Percentiles rank a stretch among this genome's conserved stretches.
phyloP scores from a whole-genome alignment of 2,113 vertebrate genomes.

The Ramphastos sulfuratus region DNA sequence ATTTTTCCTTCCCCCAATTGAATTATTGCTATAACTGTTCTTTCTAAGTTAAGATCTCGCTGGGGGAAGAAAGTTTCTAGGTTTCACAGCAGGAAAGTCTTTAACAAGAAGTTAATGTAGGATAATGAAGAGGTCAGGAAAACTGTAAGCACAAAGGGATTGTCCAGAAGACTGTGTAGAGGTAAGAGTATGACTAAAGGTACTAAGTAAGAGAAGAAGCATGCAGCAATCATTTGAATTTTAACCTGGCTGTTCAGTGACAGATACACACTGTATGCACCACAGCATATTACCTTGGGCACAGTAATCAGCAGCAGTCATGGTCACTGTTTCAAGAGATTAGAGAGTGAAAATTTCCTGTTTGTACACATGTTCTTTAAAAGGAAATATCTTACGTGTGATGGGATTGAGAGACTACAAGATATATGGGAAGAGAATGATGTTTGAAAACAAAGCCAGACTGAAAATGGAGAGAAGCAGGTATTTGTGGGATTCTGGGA shows the following conservation, averaged over 20 bases:
- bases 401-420: not conserved
- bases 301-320: not conserved
- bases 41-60: slow-evolving; percentile 48
- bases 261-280: fast-evolving
- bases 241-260: not conserved
- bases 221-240: not conserved
- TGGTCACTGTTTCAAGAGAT: not conserved
- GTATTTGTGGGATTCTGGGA: not conserved
- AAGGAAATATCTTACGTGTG: not conserved
- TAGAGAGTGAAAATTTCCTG: not conserved
- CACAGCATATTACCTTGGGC: not conserved
- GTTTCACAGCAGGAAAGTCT: slow-evolving; percentile 37
- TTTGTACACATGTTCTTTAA: not conserved
- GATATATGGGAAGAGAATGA: not conserved
- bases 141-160: not conserved
- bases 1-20: slow-evolving; percentile 23
- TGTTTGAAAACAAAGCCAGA: not conserved
- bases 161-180: not conserved
- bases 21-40: slow-evolving; percentile 51
- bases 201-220: not conserved
- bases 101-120: slow-evolving; percentile 40
- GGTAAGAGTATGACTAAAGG: not conserved
- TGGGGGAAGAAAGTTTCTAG: slow-evolving; percentile 38
- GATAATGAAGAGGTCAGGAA: slow-evolving; percentile 31
- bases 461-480: not conserved